Evolutionary conservation across 2,113 vertebrate genomes (phyloP).

Genomic region (Dendrocopos noguchii): DNA sequence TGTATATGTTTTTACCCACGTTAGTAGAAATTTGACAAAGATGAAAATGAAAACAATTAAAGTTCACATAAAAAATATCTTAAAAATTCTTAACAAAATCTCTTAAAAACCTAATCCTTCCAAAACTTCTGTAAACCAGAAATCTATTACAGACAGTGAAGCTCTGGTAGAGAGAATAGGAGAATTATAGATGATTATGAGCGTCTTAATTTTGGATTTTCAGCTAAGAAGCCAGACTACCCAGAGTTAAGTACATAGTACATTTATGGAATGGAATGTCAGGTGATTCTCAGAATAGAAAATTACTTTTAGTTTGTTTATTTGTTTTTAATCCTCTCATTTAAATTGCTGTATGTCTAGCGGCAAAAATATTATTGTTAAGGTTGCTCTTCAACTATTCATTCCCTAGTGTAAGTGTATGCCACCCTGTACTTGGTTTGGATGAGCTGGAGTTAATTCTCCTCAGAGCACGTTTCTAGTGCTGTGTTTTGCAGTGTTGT

Average conservation of each 20-base stretch:
- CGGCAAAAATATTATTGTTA: not conserved
- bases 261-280: not conserved
- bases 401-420: not conserved
- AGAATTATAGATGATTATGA: not conserved
- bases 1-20: not conserved
- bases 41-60: not conserved
- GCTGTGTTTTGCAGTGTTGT: too few relatives aligned
- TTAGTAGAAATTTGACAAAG: not conserved
- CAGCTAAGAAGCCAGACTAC: not conserved
- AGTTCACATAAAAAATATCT: not conserved
- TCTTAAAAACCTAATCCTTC: not conserved
- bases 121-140: not conserved
- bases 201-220: not conserved
- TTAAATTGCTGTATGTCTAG: not conserved
- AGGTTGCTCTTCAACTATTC: not conserved
- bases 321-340: not conserved
- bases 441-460: too few relatives aligned
- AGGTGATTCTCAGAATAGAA: not conserved
- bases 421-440: not conserved
- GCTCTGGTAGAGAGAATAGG: not conserved
- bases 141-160: not conserved
- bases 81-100: not conserved
- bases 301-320: not conserved
- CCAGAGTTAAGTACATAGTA: not conserved
- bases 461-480: too few relatives aligned